A percentile compares a stretch with the other conserved stretches of the same genome.
These are phyloP conservation scores for Eristalinus sepulchralis DNA, from an alignment of 2,888 invertebrate genomes.

Conservation along the genomic window DNA sequence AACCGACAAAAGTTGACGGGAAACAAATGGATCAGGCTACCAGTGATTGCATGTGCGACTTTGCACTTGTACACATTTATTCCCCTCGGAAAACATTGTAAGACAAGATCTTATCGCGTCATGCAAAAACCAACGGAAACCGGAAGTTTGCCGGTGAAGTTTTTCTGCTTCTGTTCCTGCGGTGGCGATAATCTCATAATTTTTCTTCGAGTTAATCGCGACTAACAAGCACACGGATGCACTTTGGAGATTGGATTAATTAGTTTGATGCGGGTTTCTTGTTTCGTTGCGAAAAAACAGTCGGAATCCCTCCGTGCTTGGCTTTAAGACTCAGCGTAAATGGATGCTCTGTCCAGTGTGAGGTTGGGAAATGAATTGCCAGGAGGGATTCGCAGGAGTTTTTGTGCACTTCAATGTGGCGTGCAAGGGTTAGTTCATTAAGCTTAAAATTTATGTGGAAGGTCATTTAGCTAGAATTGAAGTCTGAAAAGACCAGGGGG, in stretches of 20 bases:
- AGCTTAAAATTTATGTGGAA: no score
- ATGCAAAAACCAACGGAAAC: background rate
- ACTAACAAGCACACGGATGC: background rate
- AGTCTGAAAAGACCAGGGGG: no score
- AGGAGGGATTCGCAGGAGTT: no score
- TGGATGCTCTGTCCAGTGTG: no score
- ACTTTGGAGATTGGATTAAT: background rate
- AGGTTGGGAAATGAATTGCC: no score
- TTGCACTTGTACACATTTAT: background rate
- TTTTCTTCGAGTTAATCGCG: background rate
- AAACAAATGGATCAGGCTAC: background rate
- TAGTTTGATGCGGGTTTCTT: background rate
- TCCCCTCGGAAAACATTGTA: background rate
- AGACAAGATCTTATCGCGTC: background rate
- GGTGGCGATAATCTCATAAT: background rate
- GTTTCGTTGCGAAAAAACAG: background rate
- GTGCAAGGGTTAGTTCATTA: no score
- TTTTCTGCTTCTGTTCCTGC: background rate
- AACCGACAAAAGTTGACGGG: background rate
- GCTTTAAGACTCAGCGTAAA: no score
- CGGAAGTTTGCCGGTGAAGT: background rate
- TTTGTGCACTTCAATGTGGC: no score
- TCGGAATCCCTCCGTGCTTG: no score
- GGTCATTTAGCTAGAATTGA: no score
- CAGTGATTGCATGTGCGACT: background rate